Conservation (phyloP, 2,888 invertebrate genomes). For the Eupeodes latifasciatus region DNA sequence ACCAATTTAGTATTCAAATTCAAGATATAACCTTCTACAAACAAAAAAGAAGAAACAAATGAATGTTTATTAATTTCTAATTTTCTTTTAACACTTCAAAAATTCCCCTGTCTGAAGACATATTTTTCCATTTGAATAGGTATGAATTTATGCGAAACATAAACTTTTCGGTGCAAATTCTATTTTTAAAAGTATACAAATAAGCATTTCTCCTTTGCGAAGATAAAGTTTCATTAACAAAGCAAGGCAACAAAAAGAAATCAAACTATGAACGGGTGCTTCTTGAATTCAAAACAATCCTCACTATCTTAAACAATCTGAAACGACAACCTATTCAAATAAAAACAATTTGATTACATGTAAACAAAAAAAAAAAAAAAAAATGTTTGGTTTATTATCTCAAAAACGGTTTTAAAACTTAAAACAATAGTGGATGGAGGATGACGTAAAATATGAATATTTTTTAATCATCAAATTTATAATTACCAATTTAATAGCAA, state of each 20-base stretch:
- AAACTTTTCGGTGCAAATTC: neutral
- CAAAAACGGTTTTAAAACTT: neutral
- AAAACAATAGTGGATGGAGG: neutral
- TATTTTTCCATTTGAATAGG: neutral
- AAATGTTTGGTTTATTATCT: constrained; percentile 1
- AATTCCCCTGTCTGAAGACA: neutral
- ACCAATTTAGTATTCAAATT: no score
- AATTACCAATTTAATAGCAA: constrained; percentile 41
- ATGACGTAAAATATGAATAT: constrained; percentile 11
- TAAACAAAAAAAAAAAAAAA: neutral
- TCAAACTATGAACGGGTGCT: neutral
- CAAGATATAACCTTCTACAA: no score
- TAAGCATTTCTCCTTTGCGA: neutral
- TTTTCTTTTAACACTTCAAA: neutral
- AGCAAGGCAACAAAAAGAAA: neutral
- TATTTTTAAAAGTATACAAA: neutral
- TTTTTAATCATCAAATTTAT: constrained; percentile 2
- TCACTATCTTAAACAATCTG: constrained; percentile 1
- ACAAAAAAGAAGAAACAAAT: no score
- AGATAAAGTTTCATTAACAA: constrained; percentile 17
- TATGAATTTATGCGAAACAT: neutral
- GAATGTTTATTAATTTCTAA: neutral
- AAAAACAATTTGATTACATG: neutral
- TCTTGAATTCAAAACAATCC: neutral
- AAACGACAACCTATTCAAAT: neutral